Conservation (phyloP, 2,888 invertebrate genomes). For the Schrankia costaestrigalis region DNA sequence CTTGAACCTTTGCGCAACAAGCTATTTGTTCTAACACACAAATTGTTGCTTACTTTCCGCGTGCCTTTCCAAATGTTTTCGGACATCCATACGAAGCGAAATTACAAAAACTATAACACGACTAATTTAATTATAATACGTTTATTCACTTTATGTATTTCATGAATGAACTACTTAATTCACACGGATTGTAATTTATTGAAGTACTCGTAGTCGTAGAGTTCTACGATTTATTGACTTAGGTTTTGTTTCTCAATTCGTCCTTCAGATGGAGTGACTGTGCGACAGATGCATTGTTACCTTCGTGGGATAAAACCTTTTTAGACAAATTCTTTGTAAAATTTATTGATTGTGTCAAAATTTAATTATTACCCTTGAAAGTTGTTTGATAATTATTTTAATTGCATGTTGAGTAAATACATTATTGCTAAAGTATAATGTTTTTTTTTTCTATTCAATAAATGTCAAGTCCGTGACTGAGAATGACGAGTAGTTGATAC, state of each 20-base stretch:
- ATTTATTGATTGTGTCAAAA: slow-evolving; percentile 20
- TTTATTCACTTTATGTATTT: too few species aligned
- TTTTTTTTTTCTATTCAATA: too few species aligned
- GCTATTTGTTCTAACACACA: slow-evolving; percentile 53
- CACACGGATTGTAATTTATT: too few species aligned
- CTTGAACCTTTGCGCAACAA: slow-evolving; percentile 69
- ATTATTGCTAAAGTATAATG: too few species aligned
- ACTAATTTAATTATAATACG: too few species aligned
- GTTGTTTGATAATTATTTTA: too few species aligned
- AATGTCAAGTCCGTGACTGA: too few species aligned
- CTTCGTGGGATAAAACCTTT: slow-evolving; percentile 37
- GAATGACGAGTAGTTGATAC: too few species aligned
- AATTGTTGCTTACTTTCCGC: slow-evolving; percentile 35
- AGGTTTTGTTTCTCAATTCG: slow-evolving; percentile 44
- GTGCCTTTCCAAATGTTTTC: slow-evolving; percentile 47
- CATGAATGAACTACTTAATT: too few species aligned
- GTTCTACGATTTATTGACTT: slow-evolving; percentile 43
- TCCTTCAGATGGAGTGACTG: slow-evolving; percentile 40
- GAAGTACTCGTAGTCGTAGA: slow-evolving; percentile 26
- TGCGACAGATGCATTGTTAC: slow-evolving; percentile 35
- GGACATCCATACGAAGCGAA: slow-evolving; percentile 33
- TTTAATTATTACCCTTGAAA: too few species aligned
- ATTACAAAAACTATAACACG: slow-evolving; percentile 34
- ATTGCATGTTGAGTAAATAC: too few species aligned
- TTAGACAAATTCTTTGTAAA: slow-evolving; percentile 24